A percentile compares a stretch with the other conserved stretches of the same genome.
Evolutionary conservation across 2,113 vertebrate species (phyloP).

Genomic region (Micronycteris hirsuta): DNA sequence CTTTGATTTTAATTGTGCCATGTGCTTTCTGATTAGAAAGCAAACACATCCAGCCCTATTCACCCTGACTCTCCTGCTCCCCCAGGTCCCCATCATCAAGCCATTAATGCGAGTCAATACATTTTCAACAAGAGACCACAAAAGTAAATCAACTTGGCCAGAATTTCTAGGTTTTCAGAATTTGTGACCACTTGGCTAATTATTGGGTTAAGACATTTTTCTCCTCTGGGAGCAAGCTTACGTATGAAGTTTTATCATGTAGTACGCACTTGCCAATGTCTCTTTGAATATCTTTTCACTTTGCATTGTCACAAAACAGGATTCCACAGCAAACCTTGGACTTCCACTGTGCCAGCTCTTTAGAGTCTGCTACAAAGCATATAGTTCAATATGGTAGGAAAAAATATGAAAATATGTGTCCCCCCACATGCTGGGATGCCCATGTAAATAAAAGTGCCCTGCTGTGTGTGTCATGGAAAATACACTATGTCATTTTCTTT

Average conservation of each 20-base stretch:
- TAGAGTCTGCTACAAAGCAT: not conserved
- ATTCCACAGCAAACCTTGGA: not conserved
- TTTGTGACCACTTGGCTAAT: not conserved
- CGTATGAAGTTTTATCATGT: not conserved
- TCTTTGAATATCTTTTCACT: not conserved
- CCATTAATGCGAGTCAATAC: not conserved
- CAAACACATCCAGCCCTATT: constrained; percentile 40
- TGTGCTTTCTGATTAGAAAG: constrained; percentile 32
- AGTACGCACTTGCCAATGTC: not conserved
- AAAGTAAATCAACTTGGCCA: not conserved
- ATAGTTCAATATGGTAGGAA: not conserved
- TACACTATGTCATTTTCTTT: not conserved
- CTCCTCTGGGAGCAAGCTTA: not conserved
- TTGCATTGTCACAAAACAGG: not conserved
- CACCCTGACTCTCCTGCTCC: not conserved
- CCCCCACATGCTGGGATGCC: not conserved
- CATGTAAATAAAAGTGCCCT: not conserved
- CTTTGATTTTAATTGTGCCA: constrained; percentile 39
- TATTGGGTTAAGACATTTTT: not conserved
- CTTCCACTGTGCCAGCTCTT: not conserved
- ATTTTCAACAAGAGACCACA: not conserved
- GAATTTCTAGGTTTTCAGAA: not conserved
- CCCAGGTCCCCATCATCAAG: not conserved
- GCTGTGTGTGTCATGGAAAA: not conserved
- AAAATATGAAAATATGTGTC: not conserved